phyloP scores from a whole-genome alignment of 2,797 vertebrate genomes.

The Geotrypetes seraphini region DNA sequence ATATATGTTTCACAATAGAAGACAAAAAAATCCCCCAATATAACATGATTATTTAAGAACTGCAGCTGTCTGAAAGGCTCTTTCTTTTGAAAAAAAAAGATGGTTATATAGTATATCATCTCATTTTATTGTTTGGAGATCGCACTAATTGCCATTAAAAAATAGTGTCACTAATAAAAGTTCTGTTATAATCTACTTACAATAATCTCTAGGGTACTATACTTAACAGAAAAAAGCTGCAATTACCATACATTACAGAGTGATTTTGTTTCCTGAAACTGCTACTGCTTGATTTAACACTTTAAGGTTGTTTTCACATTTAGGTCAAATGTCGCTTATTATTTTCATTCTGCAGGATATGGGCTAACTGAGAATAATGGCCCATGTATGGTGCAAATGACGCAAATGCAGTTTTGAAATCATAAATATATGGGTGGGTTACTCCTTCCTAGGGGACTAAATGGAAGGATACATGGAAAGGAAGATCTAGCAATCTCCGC shows the following conservation, averaged over 20 bases:
- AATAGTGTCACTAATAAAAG: conserved; percentile 65
- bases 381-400: conserved; percentile 66
- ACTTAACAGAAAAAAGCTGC: conserved; percentile 45
- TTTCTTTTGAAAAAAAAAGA: conserved; percentile 50
- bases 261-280: conserved; percentile 50
- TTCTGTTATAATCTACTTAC: conserved; percentile 71
- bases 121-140: conserved; percentile 60
- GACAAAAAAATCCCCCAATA: background rate
- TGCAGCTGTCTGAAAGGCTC: conserved; percentile 41
- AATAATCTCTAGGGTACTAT: conserved; percentile 58
- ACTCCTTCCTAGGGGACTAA: conserved; percentile 43
- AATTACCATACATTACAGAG: conserved; percentile 43
- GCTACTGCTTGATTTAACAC: conserved; percentile 14
- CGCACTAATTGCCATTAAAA: conserved; percentile 70
- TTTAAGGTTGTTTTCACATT: conserved; percentile 22
- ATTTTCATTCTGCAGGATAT: conserved; percentile 83
- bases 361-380: conserved; percentile 59
- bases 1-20: too few relatives aligned
- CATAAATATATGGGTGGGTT: conserved; percentile 66
- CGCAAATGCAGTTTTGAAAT: conserved; percentile 66
- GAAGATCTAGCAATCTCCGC: conserved; percentile 49
- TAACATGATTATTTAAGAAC: conserved; percentile 32
- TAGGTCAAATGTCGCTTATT: conserved; percentile 55
- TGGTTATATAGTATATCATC: conserved; percentile 61
- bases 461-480: conserved; percentile 57